Evolutionary conservation across 1,140 invertebrate species (phyloP).

Genomic region (Diplogasteroides magnus): DNA sequence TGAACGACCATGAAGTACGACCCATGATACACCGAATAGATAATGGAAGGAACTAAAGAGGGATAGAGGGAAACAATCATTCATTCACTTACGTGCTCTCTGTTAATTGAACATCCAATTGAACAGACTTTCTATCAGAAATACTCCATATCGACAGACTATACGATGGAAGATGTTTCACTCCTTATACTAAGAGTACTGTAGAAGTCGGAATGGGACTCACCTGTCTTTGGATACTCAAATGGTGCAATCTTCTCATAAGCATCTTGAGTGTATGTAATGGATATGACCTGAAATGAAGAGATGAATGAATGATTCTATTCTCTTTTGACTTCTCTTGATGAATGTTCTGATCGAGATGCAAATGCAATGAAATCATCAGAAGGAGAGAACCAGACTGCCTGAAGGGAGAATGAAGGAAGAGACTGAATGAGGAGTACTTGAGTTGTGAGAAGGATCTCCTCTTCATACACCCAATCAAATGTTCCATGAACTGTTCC

Average conservation of each 20-base stretch:
- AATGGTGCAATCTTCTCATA: too few species aligned
- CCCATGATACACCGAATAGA: constrained; percentile 42
- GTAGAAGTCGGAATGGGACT: not conserved
- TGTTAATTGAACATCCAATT: constrained; percentile 32
- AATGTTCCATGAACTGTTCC: constrained; percentile 31
- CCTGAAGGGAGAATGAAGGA: not conserved
- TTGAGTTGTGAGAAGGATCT: constrained; percentile 39
- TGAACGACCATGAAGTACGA: constrained; percentile 35
- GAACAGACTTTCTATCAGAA: constrained; percentile 10
- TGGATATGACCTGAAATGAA: constrained; percentile 1
- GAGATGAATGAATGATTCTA: not conserved
- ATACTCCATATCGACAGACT: constrained; percentile 31
- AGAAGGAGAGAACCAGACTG: constrained; percentile 49
- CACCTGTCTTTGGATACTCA: constrained; percentile 45
- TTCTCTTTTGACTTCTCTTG: constrained; percentile 18
- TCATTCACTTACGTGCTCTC: constrained; percentile 25
- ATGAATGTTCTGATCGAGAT: constrained; percentile 40
- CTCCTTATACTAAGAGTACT: constrained; percentile 18
- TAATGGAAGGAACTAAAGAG: constrained; percentile 29
- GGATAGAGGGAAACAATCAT: constrained; percentile 2
- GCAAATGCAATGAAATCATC: constrained; percentile 45
- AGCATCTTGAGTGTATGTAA: constrained; percentile 1
- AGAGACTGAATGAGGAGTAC: constrained; percentile 2
- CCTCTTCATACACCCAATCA: constrained; percentile 55
- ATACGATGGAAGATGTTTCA: constrained; percentile 20